phyloP scores from a whole-genome alignment of 2,113 vertebrate species.

The Pheucticus melanocephalus region DNA sequence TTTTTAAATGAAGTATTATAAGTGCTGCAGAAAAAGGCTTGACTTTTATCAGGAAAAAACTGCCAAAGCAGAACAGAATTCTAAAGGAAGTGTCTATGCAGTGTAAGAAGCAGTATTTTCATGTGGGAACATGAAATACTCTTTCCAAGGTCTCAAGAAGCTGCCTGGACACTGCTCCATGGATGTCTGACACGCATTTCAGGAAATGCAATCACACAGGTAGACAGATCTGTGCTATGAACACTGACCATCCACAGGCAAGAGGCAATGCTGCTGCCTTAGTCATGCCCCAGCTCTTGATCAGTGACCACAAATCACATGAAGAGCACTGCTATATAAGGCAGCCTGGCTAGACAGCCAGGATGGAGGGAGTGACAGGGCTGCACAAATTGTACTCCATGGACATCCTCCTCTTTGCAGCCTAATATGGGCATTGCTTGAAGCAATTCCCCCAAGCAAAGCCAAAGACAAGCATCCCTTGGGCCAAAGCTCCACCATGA shows the following conservation, averaged over 20 bases:
- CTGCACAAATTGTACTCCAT: slow-evolving; percentile 1
- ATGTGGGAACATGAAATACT: not conserved
- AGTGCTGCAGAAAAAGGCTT: not conserved
- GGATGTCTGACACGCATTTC: not conserved
- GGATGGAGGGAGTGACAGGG: not conserved
- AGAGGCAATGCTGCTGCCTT: not conserved
- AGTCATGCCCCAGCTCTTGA: not conserved
- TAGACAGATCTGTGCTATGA: not conserved
- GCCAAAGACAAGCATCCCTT: not conserved
- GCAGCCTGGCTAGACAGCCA: slow-evolving; percentile 11
- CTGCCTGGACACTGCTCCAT: not conserved
- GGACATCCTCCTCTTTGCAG: not conserved
- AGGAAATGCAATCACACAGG: not conserved
- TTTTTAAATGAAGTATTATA: not conserved
- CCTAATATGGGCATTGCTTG: slow-evolving; percentile 49
- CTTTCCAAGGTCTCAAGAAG: not conserved
- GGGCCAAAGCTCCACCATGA: not conserved
- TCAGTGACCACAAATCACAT: slow-evolving; percentile 24
- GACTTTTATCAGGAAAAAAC: not conserved
- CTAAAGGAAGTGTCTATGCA: not conserved
- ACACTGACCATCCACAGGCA: not conserved
- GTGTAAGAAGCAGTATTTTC: not conserved
- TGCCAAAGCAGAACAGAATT: not conserved
- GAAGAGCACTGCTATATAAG: slow-evolving; percentile 58
- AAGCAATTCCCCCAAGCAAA: not conserved